Conservation (phyloP, 2,888 invertebrate species). For the Latrodectus hesperus region DNA sequence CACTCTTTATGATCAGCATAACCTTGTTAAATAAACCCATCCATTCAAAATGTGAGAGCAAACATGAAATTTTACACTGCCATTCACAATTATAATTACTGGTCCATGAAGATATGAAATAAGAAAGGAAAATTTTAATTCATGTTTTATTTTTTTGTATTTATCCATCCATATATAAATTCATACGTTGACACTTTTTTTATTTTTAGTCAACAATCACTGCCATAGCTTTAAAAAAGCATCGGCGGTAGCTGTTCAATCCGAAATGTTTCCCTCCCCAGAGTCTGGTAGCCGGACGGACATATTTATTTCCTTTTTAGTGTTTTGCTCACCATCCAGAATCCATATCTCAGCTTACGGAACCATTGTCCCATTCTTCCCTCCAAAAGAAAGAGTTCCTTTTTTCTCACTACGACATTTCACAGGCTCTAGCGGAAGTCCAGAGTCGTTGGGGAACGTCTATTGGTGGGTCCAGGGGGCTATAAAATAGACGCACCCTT, state of each 20-base stretch:
- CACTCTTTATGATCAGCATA: too few relatives aligned
- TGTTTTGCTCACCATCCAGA: conserved; percentile 37
- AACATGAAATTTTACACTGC: too few relatives aligned
- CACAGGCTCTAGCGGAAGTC: conserved; percentile 61
- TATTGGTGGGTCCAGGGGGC: conserved; percentile 56
- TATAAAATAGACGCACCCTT: conserved; percentile 64
- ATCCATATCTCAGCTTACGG: conserved; percentile 55
- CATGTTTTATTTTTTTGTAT: too few relatives aligned
- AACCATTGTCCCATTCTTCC: conserved; percentile 59
- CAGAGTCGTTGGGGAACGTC: conserved; percentile 38
- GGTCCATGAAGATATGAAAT: too few relatives aligned
- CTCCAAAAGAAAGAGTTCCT: conserved; percentile 11
- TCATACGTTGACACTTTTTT: too few relatives aligned
- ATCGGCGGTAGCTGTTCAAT: neutral
- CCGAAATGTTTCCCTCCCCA: conserved; percentile 5
- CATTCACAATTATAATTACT: too few relatives aligned
- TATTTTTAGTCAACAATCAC: too few relatives aligned
- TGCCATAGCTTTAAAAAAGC: too few relatives aligned
- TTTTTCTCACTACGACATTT: conserved; percentile 46
- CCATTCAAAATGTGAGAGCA: too few relatives aligned
- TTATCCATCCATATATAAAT: too few relatives aligned
- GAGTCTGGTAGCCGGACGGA: neutral
- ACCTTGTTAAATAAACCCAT: too few relatives aligned
- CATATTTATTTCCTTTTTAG: conserved; percentile 61
- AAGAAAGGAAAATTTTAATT: too few relatives aligned